A percentile compares a stretch with the other conserved stretches of the same genome.
Evolutionary conservation across 2,888 invertebrate genomes (phyloP).

Genomic region (Dynastes hyllus): DNA sequence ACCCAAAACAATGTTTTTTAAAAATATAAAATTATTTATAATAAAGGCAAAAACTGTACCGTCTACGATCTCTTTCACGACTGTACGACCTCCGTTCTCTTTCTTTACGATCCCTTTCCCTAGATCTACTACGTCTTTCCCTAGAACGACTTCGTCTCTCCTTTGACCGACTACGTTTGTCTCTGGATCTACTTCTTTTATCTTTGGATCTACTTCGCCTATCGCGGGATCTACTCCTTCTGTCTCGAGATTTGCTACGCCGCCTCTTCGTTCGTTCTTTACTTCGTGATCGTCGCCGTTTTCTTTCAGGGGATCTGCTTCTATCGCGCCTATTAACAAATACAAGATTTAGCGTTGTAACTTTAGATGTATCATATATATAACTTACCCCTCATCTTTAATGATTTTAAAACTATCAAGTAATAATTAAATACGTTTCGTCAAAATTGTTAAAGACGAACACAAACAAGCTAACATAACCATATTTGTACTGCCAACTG

Average conservation of each 20-base stretch:
- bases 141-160: conserved; percentile 69
- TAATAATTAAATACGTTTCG: not conserved
- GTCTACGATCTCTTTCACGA: conserved; percentile 61
- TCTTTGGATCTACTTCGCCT: conserved; percentile 68
- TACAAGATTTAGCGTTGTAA: too few relatives aligned
- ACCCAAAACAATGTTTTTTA: conserved; percentile 60
- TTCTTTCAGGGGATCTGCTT: conserved; percentile 65
- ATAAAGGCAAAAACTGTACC: conserved; percentile 53
- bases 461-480: conserved; percentile 36
- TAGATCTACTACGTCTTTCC: conserved; percentile 67
- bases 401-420: not conserved
- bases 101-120: conserved; percentile 62
- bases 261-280: conserved; percentile 66
- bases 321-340: conserved; percentile 57
- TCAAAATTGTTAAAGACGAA: not conserved
- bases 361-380: not conserved
- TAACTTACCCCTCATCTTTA: conserved; percentile 35
- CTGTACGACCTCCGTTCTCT: conserved; percentile 67
- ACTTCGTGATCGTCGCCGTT: conserved; percentile 78
- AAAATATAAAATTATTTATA: not conserved
- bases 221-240: conserved; percentile 64
- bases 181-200: conserved; percentile 67
- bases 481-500: conserved; percentile 24
- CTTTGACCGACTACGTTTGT: conserved; percentile 63
- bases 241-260: conserved; percentile 64